phyloP scores from a whole-genome alignment of 2,888 invertebrate species.

The Xanthia togata region DNA sequence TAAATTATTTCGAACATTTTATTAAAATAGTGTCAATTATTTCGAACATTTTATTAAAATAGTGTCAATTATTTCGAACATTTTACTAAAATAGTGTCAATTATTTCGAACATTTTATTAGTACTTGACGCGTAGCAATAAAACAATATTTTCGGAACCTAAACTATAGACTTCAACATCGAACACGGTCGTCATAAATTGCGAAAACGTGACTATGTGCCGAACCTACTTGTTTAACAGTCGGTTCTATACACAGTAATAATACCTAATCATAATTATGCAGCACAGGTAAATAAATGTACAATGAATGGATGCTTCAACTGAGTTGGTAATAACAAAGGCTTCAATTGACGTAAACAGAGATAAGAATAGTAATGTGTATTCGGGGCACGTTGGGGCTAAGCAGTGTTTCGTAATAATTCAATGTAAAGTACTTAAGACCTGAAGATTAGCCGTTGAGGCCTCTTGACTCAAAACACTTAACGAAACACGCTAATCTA shows the following conservation, averaged over 20 bases:
- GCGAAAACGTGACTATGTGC: constrained; percentile 52
- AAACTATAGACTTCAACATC: constrained; percentile 39
- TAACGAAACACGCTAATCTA: constrained; percentile 21
- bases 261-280: constrained; percentile 51
- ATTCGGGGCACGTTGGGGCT: constrained; percentile 49
- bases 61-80: too few species aligned
- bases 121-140: constrained; percentile 25
- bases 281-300: constrained; percentile 32
- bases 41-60: too few species aligned
- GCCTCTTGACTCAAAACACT: constrained; percentile 64
- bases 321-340: constrained; percentile 57
- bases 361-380: constrained; percentile 52
- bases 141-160: constrained; percentile 41
- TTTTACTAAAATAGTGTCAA: not conserved
- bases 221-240: constrained; percentile 33
- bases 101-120: constrained; percentile 37
- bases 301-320: constrained; percentile 40
- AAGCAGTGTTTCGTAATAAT: constrained; percentile 40
- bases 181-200: constrained; percentile 42
- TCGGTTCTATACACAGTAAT: constrained; percentile 42
- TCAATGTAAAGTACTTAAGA: constrained; percentile 33
- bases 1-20: too few species aligned
- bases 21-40: not conserved
- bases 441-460: constrained; percentile 62
- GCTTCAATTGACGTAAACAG: constrained; percentile 53